phyloP scores from a whole-genome alignment of 2,113 vertebrate genomes.

The Myocastor coypus region DNA sequence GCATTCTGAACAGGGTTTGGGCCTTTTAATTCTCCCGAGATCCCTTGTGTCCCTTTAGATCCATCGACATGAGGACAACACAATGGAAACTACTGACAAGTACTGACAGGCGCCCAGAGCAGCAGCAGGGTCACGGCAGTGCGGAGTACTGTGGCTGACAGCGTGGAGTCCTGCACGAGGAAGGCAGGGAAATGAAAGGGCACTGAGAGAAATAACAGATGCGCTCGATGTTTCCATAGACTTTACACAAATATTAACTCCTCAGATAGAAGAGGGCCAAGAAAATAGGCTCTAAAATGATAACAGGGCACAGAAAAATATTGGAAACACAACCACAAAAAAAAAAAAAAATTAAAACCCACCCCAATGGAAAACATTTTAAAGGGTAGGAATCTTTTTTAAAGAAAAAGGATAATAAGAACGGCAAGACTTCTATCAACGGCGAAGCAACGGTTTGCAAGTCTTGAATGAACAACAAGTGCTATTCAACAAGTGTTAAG shows the following conservation, averaged over 20 bases:
- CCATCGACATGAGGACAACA: not conserved
- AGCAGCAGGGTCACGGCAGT: not conserved
- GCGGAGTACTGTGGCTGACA: not conserved
- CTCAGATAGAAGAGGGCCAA: not conserved
- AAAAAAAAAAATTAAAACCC: not conserved
- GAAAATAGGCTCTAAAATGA: not conserved
- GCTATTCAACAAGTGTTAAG: not conserved
- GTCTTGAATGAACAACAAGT: not conserved
- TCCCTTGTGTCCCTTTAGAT: not conserved
- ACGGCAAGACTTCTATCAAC: not conserved
- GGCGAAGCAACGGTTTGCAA: not conserved
- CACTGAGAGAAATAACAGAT: not conserved
- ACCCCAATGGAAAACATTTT: not conserved
- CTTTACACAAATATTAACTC: not conserved
- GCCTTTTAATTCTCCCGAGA: not conserved
- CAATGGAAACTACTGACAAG: not conserved
- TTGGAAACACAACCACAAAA: not conserved
- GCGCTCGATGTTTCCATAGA: not conserved
- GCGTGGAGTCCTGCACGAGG: not conserved
- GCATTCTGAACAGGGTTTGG: not conserved
- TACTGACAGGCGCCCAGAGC: too few species aligned
- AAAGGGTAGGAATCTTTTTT: too few species aligned
- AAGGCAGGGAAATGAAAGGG: not conserved
- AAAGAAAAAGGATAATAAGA: not conserved
- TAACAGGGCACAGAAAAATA: not conserved